Base-by-base conservation (phyloP, 2,888 invertebrate species). In the Dendrolimus pini region DNA sequence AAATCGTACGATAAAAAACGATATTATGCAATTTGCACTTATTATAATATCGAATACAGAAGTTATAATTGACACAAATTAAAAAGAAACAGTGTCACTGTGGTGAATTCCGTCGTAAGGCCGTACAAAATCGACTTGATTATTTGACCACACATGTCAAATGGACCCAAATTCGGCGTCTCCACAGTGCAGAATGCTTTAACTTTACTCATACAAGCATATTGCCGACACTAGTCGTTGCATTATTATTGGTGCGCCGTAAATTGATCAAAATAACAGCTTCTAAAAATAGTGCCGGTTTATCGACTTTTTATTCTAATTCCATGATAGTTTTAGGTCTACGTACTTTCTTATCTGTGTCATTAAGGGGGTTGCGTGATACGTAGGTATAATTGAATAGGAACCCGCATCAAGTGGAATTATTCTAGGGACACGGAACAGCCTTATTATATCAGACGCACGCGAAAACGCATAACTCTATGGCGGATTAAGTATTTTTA, bases 361-460 rank as follows among this genome's bases (percentile, higher is more conserved):
- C 56, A 41, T 56, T 56, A 41, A 64, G 67, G 60, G 60, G 63
- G 66, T 82, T 69, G 82, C 80, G 80, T 82, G 80, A 75, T 75
- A 70, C 72, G 58, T 41, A 55, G 58, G 66, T 75, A 72, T 82
- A 82, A 83, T 82, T 80, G 77, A 80, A 82, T 84, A 77, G 76
- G 78, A 78, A 76, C 75, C 72, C 68, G 74, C 75, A 77, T 79
- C 77, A 75, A 78, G 75, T 77, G 71, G 70, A 75, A 78, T 77
- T 80, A 78, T 75, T 75, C 66, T 68, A 68, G 72, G 70, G 76
- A 76, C 80, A 81, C 77, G 79, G 74, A 79, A 80, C 75, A 68
- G 63, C 62, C 66, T 72, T 75, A 80, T 80, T 80, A 78, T 64
- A 47, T 62, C 58, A 58, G 62, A 61, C 65, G 63, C 70, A 70